These are phyloP conservation scores for Crotalus viridis DNA, from an alignment of 2,113 vertebrate genomes.

Conservation along the genomic window DNA sequence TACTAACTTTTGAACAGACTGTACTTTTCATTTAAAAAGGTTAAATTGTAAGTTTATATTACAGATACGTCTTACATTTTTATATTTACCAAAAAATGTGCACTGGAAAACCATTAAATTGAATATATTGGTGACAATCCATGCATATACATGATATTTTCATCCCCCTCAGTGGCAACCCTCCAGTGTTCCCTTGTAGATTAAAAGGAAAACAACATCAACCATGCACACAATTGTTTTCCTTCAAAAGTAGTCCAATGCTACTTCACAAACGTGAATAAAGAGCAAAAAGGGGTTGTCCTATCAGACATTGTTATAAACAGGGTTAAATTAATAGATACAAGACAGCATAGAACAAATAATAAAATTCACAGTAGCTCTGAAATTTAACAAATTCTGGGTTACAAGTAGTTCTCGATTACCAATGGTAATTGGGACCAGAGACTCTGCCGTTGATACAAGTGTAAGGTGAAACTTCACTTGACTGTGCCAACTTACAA, in stretches of 20 bases:
- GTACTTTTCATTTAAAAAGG: conserved; percentile 12
- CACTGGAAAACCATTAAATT: neutral
- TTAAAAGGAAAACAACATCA: neutral
- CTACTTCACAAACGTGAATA: neutral
- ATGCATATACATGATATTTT: neutral
- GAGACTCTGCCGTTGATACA: neutral
- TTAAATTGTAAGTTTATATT: neutral
- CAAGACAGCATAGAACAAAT: neutral
- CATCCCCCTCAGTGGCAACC: neutral
- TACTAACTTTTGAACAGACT: neutral
- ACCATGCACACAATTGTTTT: neutral
- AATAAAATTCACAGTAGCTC: neutral
- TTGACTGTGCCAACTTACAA: neutral
- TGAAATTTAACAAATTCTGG: neutral
- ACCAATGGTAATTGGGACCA: neutral
- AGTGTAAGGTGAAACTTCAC: neutral
- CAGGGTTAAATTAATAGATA: neutral
- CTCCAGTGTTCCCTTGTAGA: neutral
- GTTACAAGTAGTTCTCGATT: neutral
- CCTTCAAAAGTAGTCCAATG: neutral
- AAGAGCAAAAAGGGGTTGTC: neutral
- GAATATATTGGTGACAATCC: neutral
- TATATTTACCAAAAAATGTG: neutral
- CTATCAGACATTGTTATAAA: neutral
- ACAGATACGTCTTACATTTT: neutral